phyloP scores from a whole-genome alignment of 2,888 invertebrate genomes.

The Caenorhabditis drosophilae region DNA sequence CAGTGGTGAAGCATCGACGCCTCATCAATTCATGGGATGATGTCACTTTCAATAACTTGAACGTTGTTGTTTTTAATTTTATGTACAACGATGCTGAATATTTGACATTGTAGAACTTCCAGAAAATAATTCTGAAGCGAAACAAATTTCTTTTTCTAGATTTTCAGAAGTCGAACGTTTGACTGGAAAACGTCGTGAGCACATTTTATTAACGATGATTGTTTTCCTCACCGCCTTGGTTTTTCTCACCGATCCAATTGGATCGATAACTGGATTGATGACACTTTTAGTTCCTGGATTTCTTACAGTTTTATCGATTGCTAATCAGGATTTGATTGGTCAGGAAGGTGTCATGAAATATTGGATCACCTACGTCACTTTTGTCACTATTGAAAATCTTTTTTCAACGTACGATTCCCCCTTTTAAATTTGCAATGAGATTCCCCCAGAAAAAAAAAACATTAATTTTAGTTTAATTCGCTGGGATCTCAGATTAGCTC shows the following conservation, averaged over 20 bases:
- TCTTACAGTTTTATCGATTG: constrained; percentile 9
- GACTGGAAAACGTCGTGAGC: constrained; percentile 14
- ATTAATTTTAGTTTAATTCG: constrained; percentile 19
- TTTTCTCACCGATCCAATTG: constrained; percentile 24
- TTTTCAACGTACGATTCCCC: constrained; percentile 14
- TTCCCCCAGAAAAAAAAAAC: too few species aligned
- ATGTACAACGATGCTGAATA: constrained; percentile 11
- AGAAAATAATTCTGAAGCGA: neutral
- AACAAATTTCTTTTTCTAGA: constrained; percentile 12
- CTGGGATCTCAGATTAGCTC: constrained; percentile 25
- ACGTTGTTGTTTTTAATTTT: constrained; percentile 18
- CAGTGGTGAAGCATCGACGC: neutral
- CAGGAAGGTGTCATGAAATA: constrained; percentile 12
- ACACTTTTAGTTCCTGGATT: constrained; percentile 23
- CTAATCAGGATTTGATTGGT: constrained; percentile 1
- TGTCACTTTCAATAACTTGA: constrained; percentile 23
- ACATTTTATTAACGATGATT: constrained; percentile 13
- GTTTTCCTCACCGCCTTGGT: neutral
- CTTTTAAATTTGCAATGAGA: neutral
- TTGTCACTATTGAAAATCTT: constrained; percentile 17
- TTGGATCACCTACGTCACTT: constrained; percentile 25
- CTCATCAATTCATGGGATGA: constrained; percentile 33
- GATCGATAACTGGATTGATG: constrained; percentile 8
- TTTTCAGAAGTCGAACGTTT: constrained; percentile 19
- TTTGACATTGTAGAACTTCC: constrained; percentile 11